These are phyloP conservation scores for Lasioglossum vierecki DNA, from an alignment of 2,888 invertebrate species.

Conservation along the genomic window DNA sequence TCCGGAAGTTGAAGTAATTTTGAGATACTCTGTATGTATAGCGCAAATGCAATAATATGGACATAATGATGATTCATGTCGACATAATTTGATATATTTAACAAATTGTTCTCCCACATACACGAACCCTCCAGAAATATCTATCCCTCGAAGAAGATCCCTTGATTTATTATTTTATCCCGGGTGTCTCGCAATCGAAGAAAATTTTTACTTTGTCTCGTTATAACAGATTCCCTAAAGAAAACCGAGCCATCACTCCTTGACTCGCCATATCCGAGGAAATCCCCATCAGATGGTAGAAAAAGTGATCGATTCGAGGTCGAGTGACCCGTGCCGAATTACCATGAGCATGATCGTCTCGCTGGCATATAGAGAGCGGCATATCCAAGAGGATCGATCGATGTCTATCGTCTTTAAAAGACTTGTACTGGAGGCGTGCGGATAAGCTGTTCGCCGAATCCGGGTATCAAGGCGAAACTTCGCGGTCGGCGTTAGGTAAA, in stretches of 20 bases:
- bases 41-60: too few relatives aligned
- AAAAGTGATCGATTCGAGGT: slow-evolving; percentile 5
- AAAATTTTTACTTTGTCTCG: neutral
- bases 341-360: neutral
- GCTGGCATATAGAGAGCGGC: neutral
- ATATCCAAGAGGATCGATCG: slow-evolving; percentile 45
- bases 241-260: neutral
- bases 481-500: slow-evolving; percentile 57
- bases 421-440: slow-evolving; percentile 35
- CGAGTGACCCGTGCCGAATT: slow-evolving; percentile 1
- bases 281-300: neutral
- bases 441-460: slow-evolving; percentile 52
- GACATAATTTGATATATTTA: neutral
- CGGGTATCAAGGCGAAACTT: slow-evolving; percentile 47
- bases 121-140: neutral
- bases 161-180: neutral
- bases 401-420: slow-evolving; percentile 37
- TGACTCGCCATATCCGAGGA: neutral
- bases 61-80: too few relatives aligned
- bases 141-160: too few relatives aligned
- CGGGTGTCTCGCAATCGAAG: neutral
- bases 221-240: neutral
- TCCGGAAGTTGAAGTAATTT: too few relatives aligned
- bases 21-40: too few relatives aligned
- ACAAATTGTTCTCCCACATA: neutral